phyloP scores from a whole-genome alignment of 2,888 invertebrate genomes.

The Leptopilina drosophilae region DNA sequence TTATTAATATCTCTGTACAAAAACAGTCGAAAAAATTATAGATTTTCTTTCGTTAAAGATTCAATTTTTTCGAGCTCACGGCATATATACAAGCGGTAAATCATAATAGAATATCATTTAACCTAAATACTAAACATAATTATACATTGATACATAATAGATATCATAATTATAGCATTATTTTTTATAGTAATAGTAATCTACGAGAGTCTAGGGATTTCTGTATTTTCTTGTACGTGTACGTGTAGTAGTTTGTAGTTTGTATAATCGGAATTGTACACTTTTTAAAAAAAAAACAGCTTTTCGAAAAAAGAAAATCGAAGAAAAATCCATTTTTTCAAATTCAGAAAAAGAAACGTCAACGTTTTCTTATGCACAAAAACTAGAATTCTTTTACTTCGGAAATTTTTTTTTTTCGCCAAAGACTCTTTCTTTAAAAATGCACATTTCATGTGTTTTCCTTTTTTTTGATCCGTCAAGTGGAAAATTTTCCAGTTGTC shows the following conservation, averaged over 20 bases:
- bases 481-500: neutral
- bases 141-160: slow-evolving; percentile 75
- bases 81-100: slow-evolving; percentile 76
- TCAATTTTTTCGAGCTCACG: slow-evolving; percentile 76
- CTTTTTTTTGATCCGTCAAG: neutral
- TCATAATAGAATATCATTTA: slow-evolving; percentile 59
- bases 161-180: slow-evolving; percentile 68
- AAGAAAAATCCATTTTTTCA: neutral
- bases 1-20: slow-evolving; percentile 76
- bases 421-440: neutral
- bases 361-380: no score
- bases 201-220: slow-evolving; percentile 40
- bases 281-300: neutral
- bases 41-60: slow-evolving; percentile 73
- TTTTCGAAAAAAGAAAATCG: neutral
- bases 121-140: slow-evolving; percentile 76
- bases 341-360: no score
- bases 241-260: neutral
- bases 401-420: no score
- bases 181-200: slow-evolving; percentile 64
- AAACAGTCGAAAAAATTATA: slow-evolving; percentile 77
- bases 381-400: no score
- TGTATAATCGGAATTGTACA: neutral
- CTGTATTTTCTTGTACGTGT: slow-evolving; percentile 32
- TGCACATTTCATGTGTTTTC: neutral